Evolutionary conservation across 2,888 invertebrate species (phyloP).

Genomic region (Teleogryllus oceanicus): DNA sequence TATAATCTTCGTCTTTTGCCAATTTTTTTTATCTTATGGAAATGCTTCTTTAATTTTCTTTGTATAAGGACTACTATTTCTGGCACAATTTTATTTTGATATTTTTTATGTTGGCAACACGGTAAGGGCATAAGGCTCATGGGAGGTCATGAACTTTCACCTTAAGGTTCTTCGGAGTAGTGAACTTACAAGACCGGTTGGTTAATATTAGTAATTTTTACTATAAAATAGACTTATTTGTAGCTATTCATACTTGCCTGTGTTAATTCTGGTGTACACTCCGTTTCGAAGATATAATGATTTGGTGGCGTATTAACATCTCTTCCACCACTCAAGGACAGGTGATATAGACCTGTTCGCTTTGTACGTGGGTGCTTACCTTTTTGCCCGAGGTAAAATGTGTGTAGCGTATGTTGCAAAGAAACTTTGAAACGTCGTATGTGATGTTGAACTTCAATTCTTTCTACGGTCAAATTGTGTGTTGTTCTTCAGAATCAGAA

Average conservation of each 20-base stretch:
- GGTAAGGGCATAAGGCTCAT: slow-evolving; percentile 28
- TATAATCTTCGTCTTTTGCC: too few species aligned
- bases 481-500: too few species aligned
- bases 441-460: too few species aligned
- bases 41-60: neutral
- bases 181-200: slow-evolving; percentile 18
- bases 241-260: neutral
- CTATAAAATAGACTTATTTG: neutral
- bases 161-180: slow-evolving; percentile 30
- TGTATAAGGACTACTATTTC: neutral
- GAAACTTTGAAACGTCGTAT: too few species aligned
- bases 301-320: neutral
- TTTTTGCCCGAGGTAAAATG: too few species aligned
- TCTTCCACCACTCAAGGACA: neutral
- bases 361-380: neutral
- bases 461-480: too few species aligned
- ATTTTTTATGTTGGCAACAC: slow-evolving; percentile 4
- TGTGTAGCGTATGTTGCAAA: too few species aligned
- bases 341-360: neutral
- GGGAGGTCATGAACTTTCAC: slow-evolving; percentile 38
- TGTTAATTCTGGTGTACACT: neutral
- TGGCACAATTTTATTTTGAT: neutral
- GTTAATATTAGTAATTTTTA: neutral
- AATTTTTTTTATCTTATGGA: too few species aligned
- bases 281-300: neutral